Percentiles rank a stretch among this genome's conserved stretches.
Conservation (phyloP, 2,113 vertebrate genomes). For the Isichthys henryi region DNA sequence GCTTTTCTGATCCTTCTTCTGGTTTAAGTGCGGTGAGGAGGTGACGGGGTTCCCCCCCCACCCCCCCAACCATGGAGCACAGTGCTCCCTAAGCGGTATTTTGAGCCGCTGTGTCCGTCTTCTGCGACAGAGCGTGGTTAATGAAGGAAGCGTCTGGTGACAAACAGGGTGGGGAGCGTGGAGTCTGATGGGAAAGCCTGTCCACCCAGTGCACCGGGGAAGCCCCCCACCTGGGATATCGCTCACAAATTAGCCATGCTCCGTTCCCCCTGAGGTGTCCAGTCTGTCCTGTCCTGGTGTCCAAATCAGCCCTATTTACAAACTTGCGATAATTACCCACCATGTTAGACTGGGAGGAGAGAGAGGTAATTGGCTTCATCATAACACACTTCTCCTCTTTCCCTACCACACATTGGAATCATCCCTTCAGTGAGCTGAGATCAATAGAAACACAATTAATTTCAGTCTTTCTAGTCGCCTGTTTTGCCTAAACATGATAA, state of each 20-base stretch:
- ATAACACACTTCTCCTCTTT: slow-evolving; percentile 47
- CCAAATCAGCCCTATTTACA: slow-evolving; percentile 73
- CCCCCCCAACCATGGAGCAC: slow-evolving; percentile 48
- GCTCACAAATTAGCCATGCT: slow-evolving; percentile 75
- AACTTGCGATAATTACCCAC: slow-evolving; percentile 73
- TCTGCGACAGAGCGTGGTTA: slow-evolving; percentile 76
- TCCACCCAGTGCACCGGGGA: slow-evolving; percentile 38
- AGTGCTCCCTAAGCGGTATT: slow-evolving; percentile 67
- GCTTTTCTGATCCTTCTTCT: slow-evolving; percentile 60
- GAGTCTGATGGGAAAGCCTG: slow-evolving; percentile 62
- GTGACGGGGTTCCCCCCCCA: not conserved
- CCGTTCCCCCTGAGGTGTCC: slow-evolving; percentile 58
- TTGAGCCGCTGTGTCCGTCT: slow-evolving; percentile 78
- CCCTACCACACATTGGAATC: slow-evolving; percentile 36
- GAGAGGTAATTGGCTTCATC: slow-evolving; percentile 55
- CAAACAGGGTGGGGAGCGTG: slow-evolving; percentile 83
- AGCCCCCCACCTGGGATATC: slow-evolving; percentile 45
- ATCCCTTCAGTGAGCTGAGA: slow-evolving; percentile 28
- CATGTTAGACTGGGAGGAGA: slow-evolving; percentile 52
- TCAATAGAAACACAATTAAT: slow-evolving; percentile 34
- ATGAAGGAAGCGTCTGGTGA: slow-evolving; percentile 84
- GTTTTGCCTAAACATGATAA: slow-evolving; percentile 26
- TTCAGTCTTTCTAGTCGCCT: slow-evolving; percentile 28
- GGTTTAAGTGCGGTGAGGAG: slow-evolving; percentile 85
- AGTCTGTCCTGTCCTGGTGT: slow-evolving; percentile 66